Evolutionary conservation across 2,797 vertebrate species (phyloP).

Genomic region (Agapornis canus): DNA sequence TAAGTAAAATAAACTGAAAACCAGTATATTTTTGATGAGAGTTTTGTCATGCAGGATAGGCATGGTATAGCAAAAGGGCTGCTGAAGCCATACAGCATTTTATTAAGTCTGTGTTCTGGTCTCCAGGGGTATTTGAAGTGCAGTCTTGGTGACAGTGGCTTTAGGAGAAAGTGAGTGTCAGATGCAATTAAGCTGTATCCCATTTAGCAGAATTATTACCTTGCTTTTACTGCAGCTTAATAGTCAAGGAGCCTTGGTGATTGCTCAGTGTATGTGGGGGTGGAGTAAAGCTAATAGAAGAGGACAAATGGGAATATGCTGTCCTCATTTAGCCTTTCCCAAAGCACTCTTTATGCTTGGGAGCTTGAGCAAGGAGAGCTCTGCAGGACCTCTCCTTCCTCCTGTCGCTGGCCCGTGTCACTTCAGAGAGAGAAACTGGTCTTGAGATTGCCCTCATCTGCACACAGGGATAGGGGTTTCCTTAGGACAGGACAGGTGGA

Average conservation of each 20-base stretch:
- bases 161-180: background rate
- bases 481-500: background rate
- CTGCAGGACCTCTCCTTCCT: background rate
- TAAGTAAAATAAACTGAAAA: background rate
- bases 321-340: background rate
- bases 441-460: fast-evolving
- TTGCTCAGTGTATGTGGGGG: background rate
- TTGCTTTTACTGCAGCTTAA: background rate
- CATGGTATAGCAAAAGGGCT: background rate
- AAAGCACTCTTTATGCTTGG: background rate
- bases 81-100: fast-evolving
- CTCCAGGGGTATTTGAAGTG: background rate
- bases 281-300: background rate
- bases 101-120: background rate
- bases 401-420: fast-evolving
- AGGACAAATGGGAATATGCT: background rate
- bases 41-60: background rate
- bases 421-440: background rate
- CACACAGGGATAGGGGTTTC: too few relatives aligned
- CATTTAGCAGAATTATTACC: background rate
- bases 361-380: background rate
- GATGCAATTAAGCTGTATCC: background rate
- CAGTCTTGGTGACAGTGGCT: background rate
- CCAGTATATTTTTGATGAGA: background rate
- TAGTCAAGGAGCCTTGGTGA: background rate